These are phyloP conservation scores for Heteromurus nitidus DNA, from an alignment of 2,888 invertebrate species.

Conservation along the genomic window DNA sequence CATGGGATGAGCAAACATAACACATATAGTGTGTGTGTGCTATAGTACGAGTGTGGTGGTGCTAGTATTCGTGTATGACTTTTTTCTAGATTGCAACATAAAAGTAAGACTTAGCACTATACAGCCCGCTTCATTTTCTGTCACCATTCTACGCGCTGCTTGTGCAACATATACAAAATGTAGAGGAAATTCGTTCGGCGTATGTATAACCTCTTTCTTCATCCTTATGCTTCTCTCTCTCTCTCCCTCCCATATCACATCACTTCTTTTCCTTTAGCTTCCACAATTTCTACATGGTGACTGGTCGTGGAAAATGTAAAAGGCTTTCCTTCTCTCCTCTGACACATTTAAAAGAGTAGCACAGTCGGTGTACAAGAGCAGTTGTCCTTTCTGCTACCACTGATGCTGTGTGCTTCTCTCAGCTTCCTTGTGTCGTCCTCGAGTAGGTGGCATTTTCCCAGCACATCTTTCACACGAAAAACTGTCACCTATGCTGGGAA, in stretches of 20 bases:
- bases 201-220: slow-evolving; percentile 21
- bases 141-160: slow-evolving; percentile 39
- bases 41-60: not conserved
- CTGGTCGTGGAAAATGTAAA: not conserved
- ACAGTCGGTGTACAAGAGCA: slow-evolving; percentile 52
- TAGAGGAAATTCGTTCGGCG: not conserved
- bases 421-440: not conserved
- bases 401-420: slow-evolving; percentile 44
- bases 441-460: slow-evolving; percentile 12
- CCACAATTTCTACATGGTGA: not conserved
- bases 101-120: slow-evolving; percentile 33
- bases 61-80: not conserved
- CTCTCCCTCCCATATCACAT: slow-evolving; percentile 17
- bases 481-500: not conserved
- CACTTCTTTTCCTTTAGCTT: no score
- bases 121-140: slow-evolving; percentile 53
- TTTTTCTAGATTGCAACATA: slow-evolving; percentile 29
- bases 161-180: no score
- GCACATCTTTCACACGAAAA: not conserved
- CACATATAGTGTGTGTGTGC: not conserved
- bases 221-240: slow-evolving; percentile 3
- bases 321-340: slow-evolving; percentile 1
- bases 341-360: slow-evolving; percentile 63
- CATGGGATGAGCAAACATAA: slow-evolving; percentile 31
- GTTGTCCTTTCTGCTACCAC: slow-evolving; percentile 49